Percentiles rank a stretch among this genome's conserved stretches.
phyloP scores from a whole-genome alignment of 2,797 vertebrate genomes.

The Anomalospiza imberbis region DNA sequence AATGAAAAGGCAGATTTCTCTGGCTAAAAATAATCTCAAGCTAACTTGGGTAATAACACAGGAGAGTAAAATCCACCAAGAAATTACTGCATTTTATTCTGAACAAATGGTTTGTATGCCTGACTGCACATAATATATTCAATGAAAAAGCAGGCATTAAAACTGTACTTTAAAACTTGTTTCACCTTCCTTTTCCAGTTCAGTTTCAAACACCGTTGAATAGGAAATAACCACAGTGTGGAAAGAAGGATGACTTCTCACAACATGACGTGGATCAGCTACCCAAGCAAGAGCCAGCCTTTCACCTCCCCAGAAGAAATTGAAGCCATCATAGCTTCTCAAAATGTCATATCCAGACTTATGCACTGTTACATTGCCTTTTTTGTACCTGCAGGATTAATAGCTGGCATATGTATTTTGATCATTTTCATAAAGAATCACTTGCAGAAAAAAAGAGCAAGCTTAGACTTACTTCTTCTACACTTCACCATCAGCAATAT shows the following conservation, averaged over 20 bases:
- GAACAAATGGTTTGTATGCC: not conserved
- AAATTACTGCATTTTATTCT: not conserved
- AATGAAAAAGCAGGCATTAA: not conserved
- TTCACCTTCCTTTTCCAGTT: conserved; percentile 7
- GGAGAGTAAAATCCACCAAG: not conserved
- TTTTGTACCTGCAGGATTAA: conserved; percentile 70
- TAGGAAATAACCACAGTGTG: not conserved
- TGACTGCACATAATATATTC: not conserved
- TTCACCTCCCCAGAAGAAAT: not conserved
- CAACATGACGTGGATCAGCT: conserved; percentile 64
- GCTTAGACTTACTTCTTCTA: conserved; percentile 71
- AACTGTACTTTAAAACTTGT: not conserved
- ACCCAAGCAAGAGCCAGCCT: conserved; percentile 57
- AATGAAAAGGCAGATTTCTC: not conserved
- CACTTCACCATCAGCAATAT: conserved; percentile 75
- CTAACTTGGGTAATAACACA: not conserved
- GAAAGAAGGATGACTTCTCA: conserved; percentile 42
- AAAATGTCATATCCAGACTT: conserved; percentile 72
- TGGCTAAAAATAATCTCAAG: not conserved
- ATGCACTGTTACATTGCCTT: conserved; percentile 72
- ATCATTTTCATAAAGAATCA: conserved; percentile 71
- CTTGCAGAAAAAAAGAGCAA: conserved; percentile 38
- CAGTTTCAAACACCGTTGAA: not conserved
- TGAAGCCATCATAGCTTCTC: conserved; percentile 54
- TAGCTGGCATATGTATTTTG: conserved; percentile 71